A percentile compares a stretch with the other conserved stretches of the same genome.
phyloP scores from a whole-genome alignment of 2,888 invertebrate species.

The Pyrochroa serraticornis region DNA sequence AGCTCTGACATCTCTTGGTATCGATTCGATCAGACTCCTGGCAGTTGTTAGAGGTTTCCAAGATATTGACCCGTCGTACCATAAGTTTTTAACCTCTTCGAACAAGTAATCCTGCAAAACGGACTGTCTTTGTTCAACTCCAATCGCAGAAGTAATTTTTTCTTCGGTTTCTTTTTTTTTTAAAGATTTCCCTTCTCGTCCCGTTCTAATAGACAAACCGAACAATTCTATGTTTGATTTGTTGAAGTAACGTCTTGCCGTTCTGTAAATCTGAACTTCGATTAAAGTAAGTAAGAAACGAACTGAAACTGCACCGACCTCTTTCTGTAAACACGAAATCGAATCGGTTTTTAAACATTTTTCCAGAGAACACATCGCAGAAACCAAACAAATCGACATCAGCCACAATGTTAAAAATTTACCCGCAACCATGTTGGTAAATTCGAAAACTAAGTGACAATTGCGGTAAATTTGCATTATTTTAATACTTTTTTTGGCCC shows the following conservation, averaged over 20 bases:
- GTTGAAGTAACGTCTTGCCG: slow-evolving; percentile 65
- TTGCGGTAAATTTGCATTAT: neutral
- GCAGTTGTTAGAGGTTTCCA: slow-evolving; percentile 60
- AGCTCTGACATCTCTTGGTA: slow-evolving; percentile 62
- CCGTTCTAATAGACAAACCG: slow-evolving; percentile 40
- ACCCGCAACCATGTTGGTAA: neutral
- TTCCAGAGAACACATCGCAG: slow-evolving; percentile 50
- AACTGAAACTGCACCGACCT: slow-evolving; percentile 43
- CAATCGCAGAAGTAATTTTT: slow-evolving; percentile 59
- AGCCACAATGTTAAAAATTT: neutral
- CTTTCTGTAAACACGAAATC: slow-evolving; percentile 68
- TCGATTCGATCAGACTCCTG: slow-evolving; percentile 49
- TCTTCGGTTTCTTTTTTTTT: slow-evolving; percentile 48
- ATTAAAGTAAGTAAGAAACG: neutral
- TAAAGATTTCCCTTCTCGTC: slow-evolving; percentile 8
- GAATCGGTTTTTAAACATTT: slow-evolving; percentile 67
- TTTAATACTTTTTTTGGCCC: neutral
- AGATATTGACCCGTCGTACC: slow-evolving; percentile 62
- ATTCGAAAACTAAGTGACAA: neutral
- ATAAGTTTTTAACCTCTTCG: slow-evolving; percentile 62
- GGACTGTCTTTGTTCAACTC: slow-evolving; percentile 62
- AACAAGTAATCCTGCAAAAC: slow-evolving; percentile 65
- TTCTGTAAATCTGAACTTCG: slow-evolving; percentile 60
- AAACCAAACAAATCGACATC: neutral
- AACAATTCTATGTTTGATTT: slow-evolving; percentile 64